These are phyloP conservation scores for Nematopogon swammerdamellus DNA, from an alignment of 2,888 invertebrate genomes.

Conservation along the genomic window DNA sequence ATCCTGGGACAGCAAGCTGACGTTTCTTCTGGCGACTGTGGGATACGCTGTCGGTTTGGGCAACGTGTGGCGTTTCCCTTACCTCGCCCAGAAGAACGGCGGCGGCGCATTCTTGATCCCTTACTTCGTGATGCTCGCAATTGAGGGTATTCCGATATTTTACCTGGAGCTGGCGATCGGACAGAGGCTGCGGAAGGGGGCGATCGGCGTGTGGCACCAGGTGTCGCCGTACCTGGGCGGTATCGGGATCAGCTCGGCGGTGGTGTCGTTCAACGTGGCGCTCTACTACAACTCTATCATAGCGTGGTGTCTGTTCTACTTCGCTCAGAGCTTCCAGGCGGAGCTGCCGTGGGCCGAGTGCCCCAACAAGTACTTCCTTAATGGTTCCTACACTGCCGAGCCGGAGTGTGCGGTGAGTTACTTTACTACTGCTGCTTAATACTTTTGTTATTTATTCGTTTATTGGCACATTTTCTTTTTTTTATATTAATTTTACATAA, in stretches of 20 bases:
- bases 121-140: constrained; percentile 91
- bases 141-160: constrained; percentile 95
- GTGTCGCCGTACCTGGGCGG: constrained; percentile 86
- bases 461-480: no score
- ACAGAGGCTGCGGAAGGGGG: constrained; percentile 88
- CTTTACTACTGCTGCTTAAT: neutral
- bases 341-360: constrained; percentile 91
- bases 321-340: constrained; percentile 89
- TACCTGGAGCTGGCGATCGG: constrained; percentile 95
- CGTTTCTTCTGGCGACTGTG: constrained; percentile 89
- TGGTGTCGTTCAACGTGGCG: constrained; percentile 95
- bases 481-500: no score
- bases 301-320: constrained; percentile 96
- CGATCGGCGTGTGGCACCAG: constrained; percentile 94
- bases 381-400: constrained; percentile 74
- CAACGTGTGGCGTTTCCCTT: constrained; percentile 95
- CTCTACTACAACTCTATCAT: constrained; percentile 97
- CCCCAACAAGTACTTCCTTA: constrained; percentile 76
- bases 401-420: constrained; percentile 77
- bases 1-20: constrained; percentile 91
- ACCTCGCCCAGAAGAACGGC: constrained; percentile 91
- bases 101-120: constrained; percentile 97
- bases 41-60: constrained; percentile 93
- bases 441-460: no score
- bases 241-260: constrained; percentile 90